Evolutionary conservation across 1,140 invertebrate species (phyloP).

Genomic region (Bactericera cockerelli): DNA sequence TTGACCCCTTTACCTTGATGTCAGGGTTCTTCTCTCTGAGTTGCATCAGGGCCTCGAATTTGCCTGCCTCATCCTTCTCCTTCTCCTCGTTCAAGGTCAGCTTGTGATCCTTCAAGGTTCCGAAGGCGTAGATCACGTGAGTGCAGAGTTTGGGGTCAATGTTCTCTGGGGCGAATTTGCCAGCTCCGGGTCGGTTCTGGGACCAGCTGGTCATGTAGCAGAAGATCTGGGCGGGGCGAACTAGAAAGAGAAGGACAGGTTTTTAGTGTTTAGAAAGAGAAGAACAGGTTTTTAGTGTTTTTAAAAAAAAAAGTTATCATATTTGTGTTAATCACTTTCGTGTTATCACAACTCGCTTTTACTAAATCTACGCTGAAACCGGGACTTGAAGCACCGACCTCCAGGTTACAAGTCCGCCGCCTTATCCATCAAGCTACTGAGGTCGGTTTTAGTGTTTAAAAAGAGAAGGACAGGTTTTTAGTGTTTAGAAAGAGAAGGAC

Average conservation of each 20-base stretch:
- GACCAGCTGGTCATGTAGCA: slow-evolving; percentile 94
- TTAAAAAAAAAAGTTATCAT: no score
- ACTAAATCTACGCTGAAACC: no score
- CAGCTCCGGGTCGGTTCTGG: slow-evolving; percentile 65
- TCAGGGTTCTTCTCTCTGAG: slow-evolving; percentile 79
- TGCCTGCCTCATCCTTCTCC: slow-evolving; percentile 44
- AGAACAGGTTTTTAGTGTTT: no score
- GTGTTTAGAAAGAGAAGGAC: no score
- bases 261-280: no score
- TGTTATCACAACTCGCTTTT: no score
- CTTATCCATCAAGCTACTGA: no score
- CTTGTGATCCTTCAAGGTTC: slow-evolving; percentile 68
- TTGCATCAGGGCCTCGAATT: slow-evolving; percentile 66
- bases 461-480: no score
- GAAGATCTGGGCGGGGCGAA: slow-evolving; percentile 63
- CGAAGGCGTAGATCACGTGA: slow-evolving; percentile 85
- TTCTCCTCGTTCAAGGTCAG: slow-evolving; percentile 59
- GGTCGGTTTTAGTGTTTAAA: no score
- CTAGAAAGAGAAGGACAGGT: slow-evolving; percentile 34
- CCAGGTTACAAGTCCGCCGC: no score
- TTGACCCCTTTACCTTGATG: slow-evolving; percentile 73
- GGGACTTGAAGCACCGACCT: no score
- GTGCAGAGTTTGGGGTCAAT: slow-evolving; percentile 78
- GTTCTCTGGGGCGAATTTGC: slow-evolving; percentile 73
- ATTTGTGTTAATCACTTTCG: no score